phyloP scores from a whole-genome alignment of 1,140 invertebrate species.

The Trigoniulus corallinus region DNA sequence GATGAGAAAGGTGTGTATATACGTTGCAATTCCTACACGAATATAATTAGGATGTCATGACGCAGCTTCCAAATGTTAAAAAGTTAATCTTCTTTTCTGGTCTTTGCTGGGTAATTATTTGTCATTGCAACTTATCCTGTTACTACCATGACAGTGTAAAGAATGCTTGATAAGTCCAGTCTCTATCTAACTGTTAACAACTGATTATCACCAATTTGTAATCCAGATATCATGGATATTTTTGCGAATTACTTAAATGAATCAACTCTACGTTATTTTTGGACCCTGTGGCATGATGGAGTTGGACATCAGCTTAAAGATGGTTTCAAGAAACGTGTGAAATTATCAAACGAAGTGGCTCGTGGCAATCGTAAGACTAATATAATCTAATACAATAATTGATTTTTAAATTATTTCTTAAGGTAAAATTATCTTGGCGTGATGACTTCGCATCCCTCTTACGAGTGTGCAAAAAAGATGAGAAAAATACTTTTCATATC shows the following conservation, averaged over 20 bases:
- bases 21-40: neutral
- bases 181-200: neutral
- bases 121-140: neutral
- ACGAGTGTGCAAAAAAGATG: neutral
- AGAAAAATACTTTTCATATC: neutral
- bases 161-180: neutral
- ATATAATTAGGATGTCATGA: neutral
- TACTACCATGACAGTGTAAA: neutral
- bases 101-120: neutral
- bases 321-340: neutral
- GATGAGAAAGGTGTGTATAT: neutral
- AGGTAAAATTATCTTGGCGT: neutral
- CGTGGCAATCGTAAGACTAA: neutral
- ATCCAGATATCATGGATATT: neutral
- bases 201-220: neutral
- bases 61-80: neutral
- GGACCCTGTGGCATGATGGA: neutral
- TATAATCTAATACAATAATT: no score
- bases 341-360: neutral
- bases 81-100: neutral
- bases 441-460: neutral
- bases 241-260: neutral
- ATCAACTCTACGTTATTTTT: neutral
- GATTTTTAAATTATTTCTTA: neutral
- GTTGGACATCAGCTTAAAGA: neutral